These are phyloP conservation scores for Andrena bicolor DNA, from an alignment of 2,888 invertebrate species.

Conservation along the genomic window DNA sequence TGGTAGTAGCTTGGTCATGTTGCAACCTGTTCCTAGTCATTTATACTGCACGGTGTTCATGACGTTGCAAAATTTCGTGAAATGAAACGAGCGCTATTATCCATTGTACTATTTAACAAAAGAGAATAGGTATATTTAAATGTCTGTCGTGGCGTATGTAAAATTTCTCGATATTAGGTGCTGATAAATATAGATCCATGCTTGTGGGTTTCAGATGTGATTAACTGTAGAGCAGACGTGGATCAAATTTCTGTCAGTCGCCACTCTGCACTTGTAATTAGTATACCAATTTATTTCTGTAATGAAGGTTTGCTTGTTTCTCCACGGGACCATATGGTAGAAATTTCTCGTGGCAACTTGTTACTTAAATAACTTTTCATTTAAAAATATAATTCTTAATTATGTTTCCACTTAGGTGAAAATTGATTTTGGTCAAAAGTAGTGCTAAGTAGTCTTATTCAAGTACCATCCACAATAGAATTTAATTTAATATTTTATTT, in stretches of 20 bases:
- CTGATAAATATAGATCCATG: constrained; percentile 3
- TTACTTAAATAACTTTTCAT: not conserved
- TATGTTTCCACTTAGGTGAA: too few relatives aligned
- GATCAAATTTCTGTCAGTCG: not conserved
- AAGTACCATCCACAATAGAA: too few relatives aligned
- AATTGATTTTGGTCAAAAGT: too few relatives aligned
- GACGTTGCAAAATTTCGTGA: too few relatives aligned
- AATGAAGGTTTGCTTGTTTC: not conserved
- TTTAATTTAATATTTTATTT: too few relatives aligned
- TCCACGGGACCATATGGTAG: not conserved
- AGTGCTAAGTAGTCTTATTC: too few relatives aligned
- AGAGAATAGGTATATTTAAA: not conserved
- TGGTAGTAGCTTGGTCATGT: not conserved
- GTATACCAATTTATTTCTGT: not conserved
- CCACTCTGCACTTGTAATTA: not conserved
- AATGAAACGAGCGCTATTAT: too few relatives aligned
- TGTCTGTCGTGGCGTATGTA: not conserved
- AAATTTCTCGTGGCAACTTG: not conserved
- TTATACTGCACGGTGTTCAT: too few relatives aligned
- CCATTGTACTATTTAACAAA: not conserved
- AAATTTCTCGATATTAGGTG: not conserved
- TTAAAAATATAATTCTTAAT: too few relatives aligned
- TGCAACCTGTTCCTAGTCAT: too few relatives aligned
- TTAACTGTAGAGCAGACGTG: not conserved
- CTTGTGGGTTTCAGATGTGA: not conserved